phyloP scores from a whole-genome alignment of 2,797 vertebrate genomes.

The Labroides dimidiatus region DNA sequence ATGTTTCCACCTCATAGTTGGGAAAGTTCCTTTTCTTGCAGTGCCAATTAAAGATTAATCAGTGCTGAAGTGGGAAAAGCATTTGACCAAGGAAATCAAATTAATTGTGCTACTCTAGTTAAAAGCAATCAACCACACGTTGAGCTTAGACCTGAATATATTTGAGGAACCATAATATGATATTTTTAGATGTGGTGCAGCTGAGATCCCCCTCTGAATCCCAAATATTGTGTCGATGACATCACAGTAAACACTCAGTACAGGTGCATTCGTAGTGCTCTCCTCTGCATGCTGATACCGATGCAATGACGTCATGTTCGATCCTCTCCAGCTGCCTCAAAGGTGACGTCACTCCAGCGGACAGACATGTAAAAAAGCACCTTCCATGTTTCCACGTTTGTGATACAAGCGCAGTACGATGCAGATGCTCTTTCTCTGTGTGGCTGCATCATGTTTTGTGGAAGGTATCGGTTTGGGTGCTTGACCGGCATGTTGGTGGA shows the following conservation, averaged over 20 bases:
- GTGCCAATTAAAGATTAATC: constrained; percentile 70
- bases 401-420: not conserved
- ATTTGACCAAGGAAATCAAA: constrained; percentile 49
- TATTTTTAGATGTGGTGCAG: constrained; percentile 29
- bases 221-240: constrained; percentile 32
- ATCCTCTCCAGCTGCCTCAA: constrained; percentile 63
- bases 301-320: constrained; percentile 81
- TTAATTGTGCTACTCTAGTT: constrained; percentile 50
- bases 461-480: constrained; percentile 26
- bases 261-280: constrained; percentile 49
- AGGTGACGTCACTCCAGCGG: constrained; percentile 73
- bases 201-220: constrained; percentile 30
- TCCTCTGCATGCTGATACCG: constrained; percentile 64
- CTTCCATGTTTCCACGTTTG: constrained; percentile 41
- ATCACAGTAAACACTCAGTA: constrained; percentile 51
- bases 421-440: constrained; percentile 9
- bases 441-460: constrained; percentile 26
- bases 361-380: constrained; percentile 54
- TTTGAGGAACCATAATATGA: constrained; percentile 40
- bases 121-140: constrained; percentile 67
- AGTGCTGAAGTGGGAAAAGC: constrained; percentile 47
- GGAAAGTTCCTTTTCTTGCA: constrained; percentile 34
- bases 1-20: constrained; percentile 27
- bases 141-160: constrained; percentile 46
- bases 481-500: constrained; percentile 22